Conservation (phyloP, 2,797 vertebrate genomes). For the Hydrolagus colliei region DNA sequence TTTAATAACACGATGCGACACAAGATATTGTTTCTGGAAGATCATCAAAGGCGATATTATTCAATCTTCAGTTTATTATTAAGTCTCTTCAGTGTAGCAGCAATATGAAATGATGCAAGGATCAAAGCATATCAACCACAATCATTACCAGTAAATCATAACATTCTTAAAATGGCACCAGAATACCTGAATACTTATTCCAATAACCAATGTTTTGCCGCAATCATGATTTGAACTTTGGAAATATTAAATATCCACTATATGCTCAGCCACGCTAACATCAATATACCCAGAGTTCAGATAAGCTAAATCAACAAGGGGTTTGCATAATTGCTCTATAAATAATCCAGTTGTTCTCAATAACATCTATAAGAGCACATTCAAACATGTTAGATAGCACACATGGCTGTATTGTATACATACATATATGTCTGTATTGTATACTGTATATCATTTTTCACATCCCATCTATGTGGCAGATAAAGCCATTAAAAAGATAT, state of each 20-base stretch:
- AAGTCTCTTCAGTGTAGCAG: neutral
- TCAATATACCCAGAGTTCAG: neutral
- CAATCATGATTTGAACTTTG: neutral
- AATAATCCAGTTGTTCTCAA: neutral
- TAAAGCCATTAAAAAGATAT: neutral
- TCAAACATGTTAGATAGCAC: neutral
- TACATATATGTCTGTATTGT: neutral
- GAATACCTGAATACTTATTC: neutral
- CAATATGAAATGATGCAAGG: slow-evolving; percentile 12
- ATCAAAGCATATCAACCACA: neutral
- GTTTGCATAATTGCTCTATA: neutral
- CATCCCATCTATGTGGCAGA: neutral
- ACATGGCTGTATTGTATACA: neutral
- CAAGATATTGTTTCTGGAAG: too few species aligned
- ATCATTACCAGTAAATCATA: slow-evolving; percentile 4
- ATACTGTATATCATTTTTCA: neutral
- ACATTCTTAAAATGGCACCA: neutral
- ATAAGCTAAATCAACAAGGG: neutral
- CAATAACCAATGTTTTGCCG: neutral
- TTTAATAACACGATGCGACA: too few species aligned
- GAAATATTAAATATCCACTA: neutral
- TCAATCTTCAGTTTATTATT: neutral
- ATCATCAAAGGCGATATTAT: neutral
- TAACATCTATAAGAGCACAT: neutral
- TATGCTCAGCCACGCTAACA: slow-evolving; percentile 1